Base-by-base conservation (phyloP, 1,140 invertebrate genomes). In the Catajapyx aquilonaris region DNA sequence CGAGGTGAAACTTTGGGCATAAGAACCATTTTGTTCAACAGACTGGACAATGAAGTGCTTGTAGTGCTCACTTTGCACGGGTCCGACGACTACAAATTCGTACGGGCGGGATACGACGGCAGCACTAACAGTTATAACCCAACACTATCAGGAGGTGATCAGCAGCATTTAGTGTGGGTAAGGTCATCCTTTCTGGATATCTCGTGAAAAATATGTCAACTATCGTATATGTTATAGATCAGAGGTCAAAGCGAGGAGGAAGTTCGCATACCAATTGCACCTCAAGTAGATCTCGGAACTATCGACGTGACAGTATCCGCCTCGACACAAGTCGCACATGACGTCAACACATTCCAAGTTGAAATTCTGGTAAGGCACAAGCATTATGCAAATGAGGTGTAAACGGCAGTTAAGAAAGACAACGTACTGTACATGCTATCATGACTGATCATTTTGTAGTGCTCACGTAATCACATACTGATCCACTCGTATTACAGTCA, bases 1-100 rank as follows among this genome's bases (percentile, higher is more conserved):
- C 48, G 61, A 20, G 70, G 70, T n/a, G 70, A 73, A 50, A 66
- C 69, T 41, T 46, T 73, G 17, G 63, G 64, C 3, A 44, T 71
- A 1, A 46, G 65, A 15, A 54, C 68, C 0, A 52, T 63, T 11
- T 50, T 70, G 5, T 64, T 65, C 41, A 73, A 72, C 47, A 60
- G 64, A 41, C 59, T 61, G 46, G 35, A 43, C 0, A 41, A 43
- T 16, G 50, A 59, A 32, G 46, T 55, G 20, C 45, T 54, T n/a
- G 54, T 54, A 5, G 37, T 53, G 7, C 35, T 61, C 4, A 45
- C 41, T 0, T 38, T 61, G 0, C 48, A 51, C 19, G 49, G 50
- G 3, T 62, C 65, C 0, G 46, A 55, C 19, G 53, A 64, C 33
- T 68, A 68, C 45, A 51, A 57, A 25, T 68, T 71, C 44, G 61